Evolutionary conservation across 2,797 vertebrate species (phyloP), one percentile per base, ranked within the genome.

Genomic region (Manis crassicaudata): DNA sequence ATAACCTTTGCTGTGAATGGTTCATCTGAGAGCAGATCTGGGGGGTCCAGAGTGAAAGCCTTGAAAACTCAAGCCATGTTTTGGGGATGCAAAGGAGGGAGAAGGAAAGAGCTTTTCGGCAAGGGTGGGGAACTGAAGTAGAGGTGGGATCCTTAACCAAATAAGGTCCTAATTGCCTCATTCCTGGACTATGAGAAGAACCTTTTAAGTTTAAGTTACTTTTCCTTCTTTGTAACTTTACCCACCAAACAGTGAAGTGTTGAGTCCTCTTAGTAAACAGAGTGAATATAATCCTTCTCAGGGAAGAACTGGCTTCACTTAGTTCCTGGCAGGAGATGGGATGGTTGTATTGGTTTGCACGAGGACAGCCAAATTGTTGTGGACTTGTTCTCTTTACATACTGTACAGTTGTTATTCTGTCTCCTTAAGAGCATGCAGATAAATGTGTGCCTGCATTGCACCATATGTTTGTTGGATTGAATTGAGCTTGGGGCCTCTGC

Each of bases 171-270:
- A 89, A 86, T 93, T 9, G 0, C 60, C 76, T 97, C 95, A 90
- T 95, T 96, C 89, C 84, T 93, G 80, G 87, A 81, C 84, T 94
- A 79, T 96, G 72, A 68, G 89, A 91, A 80, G 81, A 96, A 40
- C 50, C 91, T 94, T 95, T 97, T 77, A 87, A 67, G 14, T 93
- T 84, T 82, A 93, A 79, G 80, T 77, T 92, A 67, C 63, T 76
- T 79, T 89, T 93, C 52, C 50, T 40, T 75, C 72, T 93, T 87
- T 43, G 72, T 82, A 62, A 93, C 92, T 87, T 94, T 75, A 88
- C 84, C 32, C 35, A 70, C 81, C 20, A 77, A 79, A 81, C 20
- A 29, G 60, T 60, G 81, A 92, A 67, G 89, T 87, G 54, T 82
- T 82, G 96, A 94, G 29, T 65, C 46, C 46, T 77, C 23, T 52